These are phyloP conservation scores for Microcebus griseorufus DNA, from an alignment of 2,113 vertebrate genomes.

Conservation along the genomic window DNA sequence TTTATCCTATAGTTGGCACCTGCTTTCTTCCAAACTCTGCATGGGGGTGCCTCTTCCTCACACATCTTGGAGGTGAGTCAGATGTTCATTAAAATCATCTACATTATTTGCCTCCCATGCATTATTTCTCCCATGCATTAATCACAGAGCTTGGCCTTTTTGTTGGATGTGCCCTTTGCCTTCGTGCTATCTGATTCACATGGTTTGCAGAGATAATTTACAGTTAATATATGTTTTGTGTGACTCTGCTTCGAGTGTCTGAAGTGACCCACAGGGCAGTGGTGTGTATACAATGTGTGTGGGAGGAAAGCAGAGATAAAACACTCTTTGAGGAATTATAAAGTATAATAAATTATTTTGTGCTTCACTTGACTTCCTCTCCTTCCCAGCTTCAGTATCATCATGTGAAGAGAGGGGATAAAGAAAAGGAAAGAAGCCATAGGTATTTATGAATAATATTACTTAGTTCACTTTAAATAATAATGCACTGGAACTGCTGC, in stretches of 20 bases:
- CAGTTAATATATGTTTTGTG: constrained; percentile 44
- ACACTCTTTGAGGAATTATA: constrained; percentile 67
- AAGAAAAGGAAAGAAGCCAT: background rate
- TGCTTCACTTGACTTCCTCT: constrained; percentile 62
- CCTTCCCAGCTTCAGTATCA: background rate
- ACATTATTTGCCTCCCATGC: constrained; percentile 5
- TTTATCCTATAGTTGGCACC: background rate
- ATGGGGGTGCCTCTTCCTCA: background rate
- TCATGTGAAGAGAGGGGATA: background rate
- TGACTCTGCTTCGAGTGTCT: background rate
- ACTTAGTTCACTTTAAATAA: constrained; percentile 57
- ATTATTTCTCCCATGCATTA: constrained; percentile 34
- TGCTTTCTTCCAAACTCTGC: background rate
- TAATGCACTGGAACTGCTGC: background rate
- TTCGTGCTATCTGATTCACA: constrained; percentile 44
- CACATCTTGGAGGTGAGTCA: background rate
- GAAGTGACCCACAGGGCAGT: constrained; percentile 42
- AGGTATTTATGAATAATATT: constrained; percentile 62
- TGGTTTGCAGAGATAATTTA: constrained; percentile 27
- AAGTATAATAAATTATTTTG: constrained; percentile 67
- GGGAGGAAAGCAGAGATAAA: constrained; percentile 64
- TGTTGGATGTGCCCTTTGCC: constrained; percentile 16
- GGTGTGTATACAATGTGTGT: constrained; percentile 35
- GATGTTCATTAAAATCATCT: constrained; percentile 46
- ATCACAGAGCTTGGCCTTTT: constrained; percentile 36